phyloP scores from a whole-genome alignment of 2,113 vertebrate genomes.

The Peromyscus leucopus region DNA sequence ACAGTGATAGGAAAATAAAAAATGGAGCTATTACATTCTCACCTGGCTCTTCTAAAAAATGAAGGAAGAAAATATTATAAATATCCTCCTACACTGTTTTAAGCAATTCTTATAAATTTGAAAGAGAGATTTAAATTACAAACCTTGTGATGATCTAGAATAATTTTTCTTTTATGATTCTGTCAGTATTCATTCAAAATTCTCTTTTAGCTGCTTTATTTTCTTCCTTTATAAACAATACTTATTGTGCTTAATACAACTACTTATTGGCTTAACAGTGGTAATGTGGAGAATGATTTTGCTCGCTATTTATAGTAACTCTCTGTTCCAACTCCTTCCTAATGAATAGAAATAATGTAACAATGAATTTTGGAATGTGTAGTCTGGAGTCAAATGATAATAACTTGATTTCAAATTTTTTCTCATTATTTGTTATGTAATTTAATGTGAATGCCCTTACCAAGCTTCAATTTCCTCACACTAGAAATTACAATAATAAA shows the following conservation, averaged over 20 bases:
- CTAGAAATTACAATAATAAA: conserved; percentile 22
- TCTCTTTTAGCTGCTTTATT: not conserved
- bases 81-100: not conserved
- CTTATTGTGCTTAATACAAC: not conserved
- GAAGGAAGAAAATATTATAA: not conserved
- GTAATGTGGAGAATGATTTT: not conserved
- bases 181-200: conserved; percentile 20
- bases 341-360: not conserved
- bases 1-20: not conserved
- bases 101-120: conserved; percentile 2
- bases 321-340: not conserved
- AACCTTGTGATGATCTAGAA: not conserved
- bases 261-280: not conserved
- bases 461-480: not conserved
- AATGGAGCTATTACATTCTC: not conserved
- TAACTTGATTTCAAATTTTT: not conserved
- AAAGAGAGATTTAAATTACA: not conserved
- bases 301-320: not conserved
- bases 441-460: conserved; percentile 5
- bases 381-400: not conserved
- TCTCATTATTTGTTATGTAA: not conserved
- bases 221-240: not conserved
- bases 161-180: conserved; percentile 3
- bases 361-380: not conserved
- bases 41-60: not conserved